Conservation (phyloP, 2,888 invertebrate species). For the Tachina fera region DNA sequence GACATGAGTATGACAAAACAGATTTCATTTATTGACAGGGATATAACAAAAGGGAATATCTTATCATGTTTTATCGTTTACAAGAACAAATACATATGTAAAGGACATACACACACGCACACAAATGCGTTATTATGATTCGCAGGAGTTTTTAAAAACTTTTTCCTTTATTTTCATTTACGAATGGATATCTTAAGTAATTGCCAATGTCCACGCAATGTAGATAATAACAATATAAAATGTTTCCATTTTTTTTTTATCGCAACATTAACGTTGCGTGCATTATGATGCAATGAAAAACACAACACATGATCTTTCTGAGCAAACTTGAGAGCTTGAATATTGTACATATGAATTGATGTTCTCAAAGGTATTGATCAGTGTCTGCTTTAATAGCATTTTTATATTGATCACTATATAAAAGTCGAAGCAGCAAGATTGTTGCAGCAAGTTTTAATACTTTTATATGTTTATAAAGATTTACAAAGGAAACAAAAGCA, state of each 20-base stretch:
- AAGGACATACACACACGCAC: background rate
- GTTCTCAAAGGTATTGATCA: slow-evolving; percentile 32
- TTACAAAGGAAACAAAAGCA: background rate
- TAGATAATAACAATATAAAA: slow-evolving; percentile 6
- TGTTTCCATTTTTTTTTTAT: slow-evolving; percentile 19
- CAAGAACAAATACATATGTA: background rate
- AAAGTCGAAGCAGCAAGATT: background rate
- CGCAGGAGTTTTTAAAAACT: background rate
- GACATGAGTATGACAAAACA: slow-evolving; percentile 25
- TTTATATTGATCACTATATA: slow-evolving; percentile 47
- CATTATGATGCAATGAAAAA: slow-evolving; percentile 17
- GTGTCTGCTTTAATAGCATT: slow-evolving; percentile 53
- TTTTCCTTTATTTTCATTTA: slow-evolving; percentile 31
- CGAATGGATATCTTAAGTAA: slow-evolving; percentile 58
- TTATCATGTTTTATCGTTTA: slow-evolving; percentile 1
- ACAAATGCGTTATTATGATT: slow-evolving; percentile 1
- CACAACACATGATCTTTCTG: slow-evolving; percentile 7
- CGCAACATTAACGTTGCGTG: slow-evolving; percentile 45
- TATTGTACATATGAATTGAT: background rate
- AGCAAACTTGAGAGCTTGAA: no score
- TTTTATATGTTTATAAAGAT: background rate
- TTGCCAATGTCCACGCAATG: slow-evolving; percentile 51
- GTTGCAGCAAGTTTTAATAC: background rate
- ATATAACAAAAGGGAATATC: background rate
- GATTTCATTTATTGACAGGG: slow-evolving; percentile 1